Base-by-base conservation (phyloP, 2,797 vertebrate genomes). In the Spinus olivaceus region DNA sequence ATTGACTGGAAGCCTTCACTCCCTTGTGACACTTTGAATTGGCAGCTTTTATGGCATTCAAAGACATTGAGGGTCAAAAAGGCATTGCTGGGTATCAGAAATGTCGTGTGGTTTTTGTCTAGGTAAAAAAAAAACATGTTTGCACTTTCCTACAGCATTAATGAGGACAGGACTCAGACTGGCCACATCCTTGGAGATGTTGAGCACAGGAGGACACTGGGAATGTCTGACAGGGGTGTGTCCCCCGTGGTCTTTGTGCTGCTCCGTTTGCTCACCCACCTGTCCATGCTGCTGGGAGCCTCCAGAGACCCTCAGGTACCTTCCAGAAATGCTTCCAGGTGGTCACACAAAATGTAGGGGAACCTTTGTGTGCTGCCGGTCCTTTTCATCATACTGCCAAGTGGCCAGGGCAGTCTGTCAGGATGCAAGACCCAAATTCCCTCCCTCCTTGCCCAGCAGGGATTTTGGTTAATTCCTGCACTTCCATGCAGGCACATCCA, bases 121-220 rank as follows among this genome's bases (percentile, higher is more conserved):
- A 47, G 57, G 46, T 28, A 25, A 59, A 80, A 76, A 33, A 22
- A 6, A 1, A 9, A 47, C 8, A 7, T 25, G 4, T 28, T 6
- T 81, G 4, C 4, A 0, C 14, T 95, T 89, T 42, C 37, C 44
- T 81, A 9, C 93, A 98, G 98, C 4, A 0, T 0, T 27, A 2
- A 0, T 0, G 63, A 9, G 18, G 99, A 99, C 95, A 98, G 98
- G 73, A 99, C 99, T 27, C 98, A 98, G 78, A 97, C 87, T 1
- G 99, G 99, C 65, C 99, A 99, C 13, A 70, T 99, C 60, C 97
- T 99, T 2, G 99, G 99, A 11, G 60, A 94, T 25, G 95, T 98
- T 4, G 0, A 28, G 4, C 96, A 96, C 18, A 97, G 98, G 21
- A 97, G 82, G 14, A 69, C 96, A 6, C 96, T 88, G 39, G 98